These are phyloP conservation scores for Eucera pruinosa DNA, from an alignment of 2,888 invertebrate species.

Conservation along the genomic window DNA sequence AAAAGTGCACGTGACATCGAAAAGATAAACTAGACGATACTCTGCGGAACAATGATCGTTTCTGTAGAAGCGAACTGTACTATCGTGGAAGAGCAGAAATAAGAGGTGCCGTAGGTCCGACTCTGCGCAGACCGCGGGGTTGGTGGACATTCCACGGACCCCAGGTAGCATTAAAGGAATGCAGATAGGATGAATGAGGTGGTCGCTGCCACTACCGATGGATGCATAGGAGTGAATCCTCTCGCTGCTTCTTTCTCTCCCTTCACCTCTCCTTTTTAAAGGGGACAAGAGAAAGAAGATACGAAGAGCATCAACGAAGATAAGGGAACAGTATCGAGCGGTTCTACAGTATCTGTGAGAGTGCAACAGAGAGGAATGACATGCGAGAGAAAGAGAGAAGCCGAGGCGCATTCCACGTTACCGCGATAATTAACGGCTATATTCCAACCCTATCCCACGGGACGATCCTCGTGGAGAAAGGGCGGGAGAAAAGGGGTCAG, in stretches of 20 bases:
- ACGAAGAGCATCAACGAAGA: background rate
- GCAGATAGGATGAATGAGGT: constrained; percentile 83
- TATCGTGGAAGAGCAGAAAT: constrained; percentile 12
- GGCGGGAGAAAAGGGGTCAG: background rate
- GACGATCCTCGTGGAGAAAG: constrained; percentile 50
- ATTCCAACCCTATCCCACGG: constrained; percentile 72
- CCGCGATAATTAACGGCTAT: constrained; percentile 77
- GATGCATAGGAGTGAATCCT: constrained; percentile 71
- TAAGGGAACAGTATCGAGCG: constrained; percentile 15
- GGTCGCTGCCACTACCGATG: constrained; percentile 79
- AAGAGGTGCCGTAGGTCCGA: constrained; percentile 71
- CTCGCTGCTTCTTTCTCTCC: constrained; percentile 36
- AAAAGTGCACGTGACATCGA: too few relatives aligned
- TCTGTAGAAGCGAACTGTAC: constrained; percentile 34
- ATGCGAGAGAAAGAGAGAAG: constrained; percentile 58
- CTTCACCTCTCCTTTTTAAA: background rate
- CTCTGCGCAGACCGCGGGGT: constrained; percentile 61
- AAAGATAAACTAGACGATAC: background rate
- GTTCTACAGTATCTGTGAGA: constrained; percentile 16
- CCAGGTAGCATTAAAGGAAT: constrained; percentile 83
- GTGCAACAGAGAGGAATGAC: constrained; percentile 20
- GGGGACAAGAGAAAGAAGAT: constrained; percentile 11
- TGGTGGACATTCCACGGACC: constrained; percentile 78
- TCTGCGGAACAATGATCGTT: constrained; percentile 24
- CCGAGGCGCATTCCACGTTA: constrained; percentile 76